Conservation (phyloP, 2,113 vertebrate species). For the Pardalotus punctatus region DNA sequence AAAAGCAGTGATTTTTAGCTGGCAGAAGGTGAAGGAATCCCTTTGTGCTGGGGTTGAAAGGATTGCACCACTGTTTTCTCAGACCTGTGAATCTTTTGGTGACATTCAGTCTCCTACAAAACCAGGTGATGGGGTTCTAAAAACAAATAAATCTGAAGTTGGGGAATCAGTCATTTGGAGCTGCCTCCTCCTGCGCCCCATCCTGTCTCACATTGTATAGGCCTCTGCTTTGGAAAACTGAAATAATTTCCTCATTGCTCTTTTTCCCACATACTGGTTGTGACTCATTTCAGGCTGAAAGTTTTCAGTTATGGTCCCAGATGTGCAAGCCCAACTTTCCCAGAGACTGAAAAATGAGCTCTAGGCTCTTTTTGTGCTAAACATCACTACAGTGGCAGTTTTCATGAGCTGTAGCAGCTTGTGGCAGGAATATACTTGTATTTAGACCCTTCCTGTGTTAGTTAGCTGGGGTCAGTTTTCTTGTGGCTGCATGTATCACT, state of each 20-base stretch:
- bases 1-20: background rate
- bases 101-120: background rate
- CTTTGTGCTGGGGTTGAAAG: background rate
- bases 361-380: background rate
- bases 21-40: background rate
- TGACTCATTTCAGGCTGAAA: background rate
- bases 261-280: background rate
- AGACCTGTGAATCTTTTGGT: background rate
- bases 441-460: background rate
- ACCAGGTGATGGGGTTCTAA: background rate
- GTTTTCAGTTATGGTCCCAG: background rate
- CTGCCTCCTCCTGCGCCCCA: background rate
- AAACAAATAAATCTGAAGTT: background rate
- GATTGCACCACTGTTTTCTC: background rate
- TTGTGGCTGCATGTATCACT: background rate
- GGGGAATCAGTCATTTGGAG: background rate
- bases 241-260: background rate
- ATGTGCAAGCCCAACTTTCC: fast-evolving
- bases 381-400: background rate
- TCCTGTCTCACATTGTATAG: background rate
- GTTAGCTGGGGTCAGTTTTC: background rate
- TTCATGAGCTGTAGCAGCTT: background rate
- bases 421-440: fast-evolving
- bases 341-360: background rate
- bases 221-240: background rate